Percentiles rank a stretch among this genome's conserved stretches.
Evolutionary conservation across 2,888 invertebrate species (phyloP).

Genomic region (Eucera pruinosa): DNA sequence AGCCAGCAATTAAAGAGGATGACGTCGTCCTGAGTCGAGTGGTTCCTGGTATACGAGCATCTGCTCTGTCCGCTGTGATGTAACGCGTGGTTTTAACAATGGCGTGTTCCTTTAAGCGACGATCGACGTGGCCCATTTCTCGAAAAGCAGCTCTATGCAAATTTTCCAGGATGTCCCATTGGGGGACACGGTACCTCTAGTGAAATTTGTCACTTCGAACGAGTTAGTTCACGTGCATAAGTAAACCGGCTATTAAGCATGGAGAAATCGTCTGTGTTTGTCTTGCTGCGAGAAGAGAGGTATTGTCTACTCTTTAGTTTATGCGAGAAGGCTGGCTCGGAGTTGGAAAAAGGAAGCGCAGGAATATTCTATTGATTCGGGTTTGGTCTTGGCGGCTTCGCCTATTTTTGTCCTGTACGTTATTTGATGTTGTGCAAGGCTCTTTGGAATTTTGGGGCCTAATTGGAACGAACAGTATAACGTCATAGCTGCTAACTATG

Average conservation of each 20-base stretch:
- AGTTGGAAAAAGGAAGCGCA: slow-evolving; percentile 29
- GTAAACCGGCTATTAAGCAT: slow-evolving; percentile 73
- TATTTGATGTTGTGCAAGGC: neutral
- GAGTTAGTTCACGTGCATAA: slow-evolving; percentile 62
- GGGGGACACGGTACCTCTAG: slow-evolving; percentile 43
- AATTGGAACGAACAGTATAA: too few species aligned
- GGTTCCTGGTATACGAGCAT: slow-evolving; percentile 44
- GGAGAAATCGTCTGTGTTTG: too few species aligned
- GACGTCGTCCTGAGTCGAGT: too few species aligned
- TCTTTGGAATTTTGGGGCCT: neutral
- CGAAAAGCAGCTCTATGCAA: slow-evolving; percentile 73
- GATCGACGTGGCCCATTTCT: slow-evolving; percentile 55
- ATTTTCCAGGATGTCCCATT: slow-evolving; percentile 53
- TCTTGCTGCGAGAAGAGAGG: slow-evolving; percentile 51
- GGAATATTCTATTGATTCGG: neutral
- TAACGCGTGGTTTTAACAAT: slow-evolving; percentile 57
- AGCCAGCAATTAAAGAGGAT: slow-evolving; percentile 47
- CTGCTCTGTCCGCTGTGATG: slow-evolving; percentile 46
- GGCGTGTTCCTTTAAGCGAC: slow-evolving; percentile 31
- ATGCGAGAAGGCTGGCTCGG: slow-evolving; percentile 56
- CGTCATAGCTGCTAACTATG: too few species aligned
- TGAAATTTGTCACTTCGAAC: slow-evolving; percentile 73
- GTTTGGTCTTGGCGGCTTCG: neutral
- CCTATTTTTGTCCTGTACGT: slow-evolving; percentile 5
- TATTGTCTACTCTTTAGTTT: slow-evolving; percentile 46